phyloP scores from a whole-genome alignment of 2,113 vertebrate genomes.

The Puntigrus tetrazona region DNA sequence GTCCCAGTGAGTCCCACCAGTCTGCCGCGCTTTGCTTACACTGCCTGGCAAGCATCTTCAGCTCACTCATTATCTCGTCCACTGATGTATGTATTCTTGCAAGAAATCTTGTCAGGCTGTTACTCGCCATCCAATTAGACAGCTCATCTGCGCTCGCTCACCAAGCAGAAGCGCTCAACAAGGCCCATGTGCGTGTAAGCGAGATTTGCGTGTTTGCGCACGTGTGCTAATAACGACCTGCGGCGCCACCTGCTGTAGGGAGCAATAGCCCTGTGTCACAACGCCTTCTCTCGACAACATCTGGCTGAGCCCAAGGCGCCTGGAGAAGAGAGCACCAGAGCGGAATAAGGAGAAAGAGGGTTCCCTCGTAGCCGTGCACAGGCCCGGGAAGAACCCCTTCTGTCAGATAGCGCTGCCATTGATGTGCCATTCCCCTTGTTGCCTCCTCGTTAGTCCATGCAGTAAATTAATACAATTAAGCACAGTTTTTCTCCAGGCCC shows the following conservation, averaged over 20 bases:
- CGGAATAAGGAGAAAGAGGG: constrained; percentile 55
- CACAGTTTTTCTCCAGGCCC: constrained; percentile 50
- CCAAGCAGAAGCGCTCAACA: constrained; percentile 70
- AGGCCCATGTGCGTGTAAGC: constrained; percentile 42
- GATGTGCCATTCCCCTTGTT: constrained; percentile 53
- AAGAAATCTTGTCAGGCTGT: constrained; percentile 62
- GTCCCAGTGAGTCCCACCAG: constrained; percentile 23
- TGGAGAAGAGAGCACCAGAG: constrained; percentile 42
- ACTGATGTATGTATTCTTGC: constrained; percentile 52
- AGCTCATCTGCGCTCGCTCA: constrained; percentile 64
- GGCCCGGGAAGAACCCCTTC: constrained; percentile 56
- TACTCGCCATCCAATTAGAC: constrained; percentile 60
- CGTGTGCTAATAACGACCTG: constrained; percentile 48
- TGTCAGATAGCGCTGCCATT: constrained; percentile 53
- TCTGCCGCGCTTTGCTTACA: not conserved
- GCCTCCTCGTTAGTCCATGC: constrained; percentile 54
- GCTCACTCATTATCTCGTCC: constrained; percentile 52
- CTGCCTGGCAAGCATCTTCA: constrained; percentile 52
- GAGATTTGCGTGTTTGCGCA: constrained; percentile 27
- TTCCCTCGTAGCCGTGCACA: constrained; percentile 36
- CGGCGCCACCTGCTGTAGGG: constrained; percentile 52
- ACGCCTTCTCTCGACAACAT: constrained; percentile 57
- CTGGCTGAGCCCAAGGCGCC: constrained; percentile 57
- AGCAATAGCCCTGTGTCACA: constrained; percentile 46
- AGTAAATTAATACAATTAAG: constrained; percentile 61